A percentile compares a stretch with the other conserved stretches of the same genome.
phyloP scores from a whole-genome alignment of 2,888 invertebrate species.

The Conistra vaccinii region DNA sequence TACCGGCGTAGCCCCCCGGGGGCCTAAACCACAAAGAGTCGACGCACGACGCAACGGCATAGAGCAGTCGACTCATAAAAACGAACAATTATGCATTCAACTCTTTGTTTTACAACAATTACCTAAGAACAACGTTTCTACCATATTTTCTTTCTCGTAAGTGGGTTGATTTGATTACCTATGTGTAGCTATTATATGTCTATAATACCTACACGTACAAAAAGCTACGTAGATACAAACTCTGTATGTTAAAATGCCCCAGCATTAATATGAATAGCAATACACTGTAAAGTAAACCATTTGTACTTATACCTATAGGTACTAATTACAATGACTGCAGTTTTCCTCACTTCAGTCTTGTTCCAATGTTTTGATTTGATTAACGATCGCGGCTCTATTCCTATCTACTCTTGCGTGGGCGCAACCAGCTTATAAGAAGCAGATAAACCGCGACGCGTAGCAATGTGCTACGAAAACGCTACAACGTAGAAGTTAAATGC shows the following conservation, averaged over 20 bases:
- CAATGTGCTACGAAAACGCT: conserved; percentile 14
- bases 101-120: conserved; percentile 82
- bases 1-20: conserved; percentile 80
- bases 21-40: conserved; percentile 85
- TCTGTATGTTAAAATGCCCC: conserved; percentile 8
- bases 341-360: conserved; percentile 21
- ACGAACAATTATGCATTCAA: conserved; percentile 83
- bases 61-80: conserved; percentile 81
- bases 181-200: conserved; percentile 57
- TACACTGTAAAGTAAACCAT: conserved; percentile 31
- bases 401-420: conserved; percentile 4
- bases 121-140: conserved; percentile 76
- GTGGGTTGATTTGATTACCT: conserved; percentile 70
- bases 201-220: conserved; percentile 46
- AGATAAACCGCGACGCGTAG: conserved; percentile 2
- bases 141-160: conserved; percentile 76
- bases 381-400: conserved; percentile 16
- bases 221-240: conserved; percentile 33
- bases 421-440: conserved; percentile 39
- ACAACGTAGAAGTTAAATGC: conserved; percentile 14
- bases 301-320: not conserved
- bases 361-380: conserved; percentile 33
- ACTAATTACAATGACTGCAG: conserved; percentile 10
- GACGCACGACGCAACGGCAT: conserved; percentile 68
- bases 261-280: conserved; percentile 11